Percentiles rank a stretch among this genome's conserved stretches.
Evolutionary conservation across 2,797 vertebrate species (phyloP).

Genomic region (Ceryle rudis): DNA sequence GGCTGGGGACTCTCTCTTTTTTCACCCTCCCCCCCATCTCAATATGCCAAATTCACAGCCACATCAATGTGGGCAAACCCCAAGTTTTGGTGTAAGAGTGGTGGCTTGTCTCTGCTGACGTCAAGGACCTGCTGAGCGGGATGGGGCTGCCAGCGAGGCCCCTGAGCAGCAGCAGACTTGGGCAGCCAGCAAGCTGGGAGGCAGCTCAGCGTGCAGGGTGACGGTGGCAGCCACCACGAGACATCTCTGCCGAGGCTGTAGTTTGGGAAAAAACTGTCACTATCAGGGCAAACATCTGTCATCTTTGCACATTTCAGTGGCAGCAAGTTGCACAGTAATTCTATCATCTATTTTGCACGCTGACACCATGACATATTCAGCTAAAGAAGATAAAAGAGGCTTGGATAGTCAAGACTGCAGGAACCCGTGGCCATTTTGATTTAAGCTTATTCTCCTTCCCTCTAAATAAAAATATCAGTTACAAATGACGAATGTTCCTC

Average conservation of each 20-base stretch:
- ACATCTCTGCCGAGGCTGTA: background rate
- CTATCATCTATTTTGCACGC: background rate
- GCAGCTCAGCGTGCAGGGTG: background rate
- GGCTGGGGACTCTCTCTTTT: background rate
- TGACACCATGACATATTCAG: background rate
- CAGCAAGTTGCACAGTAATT: background rate
- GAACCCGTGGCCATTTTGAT: background rate
- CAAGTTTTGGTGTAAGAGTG: accelerated
- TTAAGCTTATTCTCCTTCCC: background rate
- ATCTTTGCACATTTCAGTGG: background rate
- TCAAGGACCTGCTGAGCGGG: background rate
- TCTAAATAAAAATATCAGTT: background rate
- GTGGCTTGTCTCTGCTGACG: background rate
- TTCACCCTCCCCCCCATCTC: accelerated
- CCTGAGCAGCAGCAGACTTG: accelerated
- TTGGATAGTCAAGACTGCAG: background rate
- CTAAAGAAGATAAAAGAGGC: background rate
- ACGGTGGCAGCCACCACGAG: background rate
- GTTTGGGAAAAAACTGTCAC: background rate
- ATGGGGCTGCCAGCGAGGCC: background rate
- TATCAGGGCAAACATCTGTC: background rate
- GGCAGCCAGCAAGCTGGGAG: background rate
- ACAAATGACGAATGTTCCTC: background rate
- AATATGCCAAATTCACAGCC: background rate
- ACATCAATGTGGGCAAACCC: background rate